Percentiles rank a stretch among this genome's conserved stretches.
Conservation (phyloP, 2,888 invertebrate genomes). For the Heliconius sara region DNA sequence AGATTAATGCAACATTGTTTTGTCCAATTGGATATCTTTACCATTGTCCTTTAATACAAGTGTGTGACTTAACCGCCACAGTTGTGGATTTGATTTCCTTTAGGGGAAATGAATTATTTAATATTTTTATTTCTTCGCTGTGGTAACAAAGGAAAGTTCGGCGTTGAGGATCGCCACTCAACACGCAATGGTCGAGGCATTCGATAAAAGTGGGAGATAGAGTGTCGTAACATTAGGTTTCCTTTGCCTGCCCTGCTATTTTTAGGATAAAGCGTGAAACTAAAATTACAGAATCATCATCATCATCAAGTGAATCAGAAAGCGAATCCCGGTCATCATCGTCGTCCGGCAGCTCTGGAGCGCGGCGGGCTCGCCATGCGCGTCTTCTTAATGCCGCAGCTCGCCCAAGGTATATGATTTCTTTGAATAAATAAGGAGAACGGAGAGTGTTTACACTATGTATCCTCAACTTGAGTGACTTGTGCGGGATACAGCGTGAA, state of each 20-base stretch:
- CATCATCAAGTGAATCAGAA: conserved; percentile 79
- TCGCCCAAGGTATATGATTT: conserved; percentile 63
- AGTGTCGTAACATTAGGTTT: too few relatives aligned
- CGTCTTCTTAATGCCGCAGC: conserved; percentile 75
- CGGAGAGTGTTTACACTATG: neutral
- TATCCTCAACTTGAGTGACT: neutral
- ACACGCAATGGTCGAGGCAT: too few relatives aligned
- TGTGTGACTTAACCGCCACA: too few relatives aligned
- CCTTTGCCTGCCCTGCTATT: too few relatives aligned
- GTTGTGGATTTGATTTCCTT: too few relatives aligned
- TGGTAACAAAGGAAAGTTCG: neutral
- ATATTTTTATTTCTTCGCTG: neutral
- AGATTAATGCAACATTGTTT: too few relatives aligned
- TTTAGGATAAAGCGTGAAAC: too few relatives aligned
- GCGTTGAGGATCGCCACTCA: too few relatives aligned
- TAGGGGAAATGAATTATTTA: neutral
- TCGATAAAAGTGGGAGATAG: too few relatives aligned
- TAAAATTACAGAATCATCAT: conserved; percentile 68
- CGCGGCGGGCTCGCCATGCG: conserved; percentile 74
- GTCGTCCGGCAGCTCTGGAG: conserved; percentile 77
- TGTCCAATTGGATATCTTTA: too few relatives aligned
- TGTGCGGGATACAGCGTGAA: neutral
- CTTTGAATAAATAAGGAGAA: neutral
- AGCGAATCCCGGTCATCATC: conserved; percentile 80
- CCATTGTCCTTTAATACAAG: too few relatives aligned